Evolutionary conservation across 2,113 vertebrate species (phyloP), one percentile per base, ranked within the genome.

Genomic region (Archilochus colubris): DNA sequence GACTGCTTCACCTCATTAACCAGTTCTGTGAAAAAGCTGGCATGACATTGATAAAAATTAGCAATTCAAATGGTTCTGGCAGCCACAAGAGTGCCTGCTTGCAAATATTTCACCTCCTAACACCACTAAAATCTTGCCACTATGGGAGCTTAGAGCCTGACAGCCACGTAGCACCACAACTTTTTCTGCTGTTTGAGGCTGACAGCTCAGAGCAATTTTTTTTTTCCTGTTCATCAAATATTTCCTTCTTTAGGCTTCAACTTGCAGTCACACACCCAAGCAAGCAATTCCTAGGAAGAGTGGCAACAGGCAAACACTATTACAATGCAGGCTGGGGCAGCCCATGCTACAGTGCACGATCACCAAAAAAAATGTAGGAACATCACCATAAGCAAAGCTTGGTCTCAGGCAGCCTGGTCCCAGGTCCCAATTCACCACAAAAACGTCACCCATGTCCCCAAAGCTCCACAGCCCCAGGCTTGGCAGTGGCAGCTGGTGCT

Each of bases 31-130:
- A 89, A 91, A 91, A 92, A 85, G 63, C 72, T 88, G 87, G 38
- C 72, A 48, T 66, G 94, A 87, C 92, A 95, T 1, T 89, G 91
- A 96, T 48, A 75, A 78, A 91, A 96, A 96, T 96, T 94, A 96
- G 76, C 96, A 95, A 93, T 96, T 95, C 91, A 90, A 86, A 94
- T 87, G 55, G 46, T 48, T 69, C 70, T 90, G 91, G 82, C 89
- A 96, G 86, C 46, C 54, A 3, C 0, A 0, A 92, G 62, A 92
- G n/a, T 20, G 13, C 54, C 33, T 0, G 3, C 66, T 94, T 91
- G 72, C 86, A 91, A 96, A 66, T 38, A 94, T 30, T 86, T 91
- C 86, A 79, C 93, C 86, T 92, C 77, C 31, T 51, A 93, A 51
- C 77, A 89, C 27, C 59, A 69, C 43, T 21, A 82, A 92, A 94